Evolutionary conservation across 2,888 invertebrate genomes (phyloP).

Genomic region (Morpho helenor): DNA sequence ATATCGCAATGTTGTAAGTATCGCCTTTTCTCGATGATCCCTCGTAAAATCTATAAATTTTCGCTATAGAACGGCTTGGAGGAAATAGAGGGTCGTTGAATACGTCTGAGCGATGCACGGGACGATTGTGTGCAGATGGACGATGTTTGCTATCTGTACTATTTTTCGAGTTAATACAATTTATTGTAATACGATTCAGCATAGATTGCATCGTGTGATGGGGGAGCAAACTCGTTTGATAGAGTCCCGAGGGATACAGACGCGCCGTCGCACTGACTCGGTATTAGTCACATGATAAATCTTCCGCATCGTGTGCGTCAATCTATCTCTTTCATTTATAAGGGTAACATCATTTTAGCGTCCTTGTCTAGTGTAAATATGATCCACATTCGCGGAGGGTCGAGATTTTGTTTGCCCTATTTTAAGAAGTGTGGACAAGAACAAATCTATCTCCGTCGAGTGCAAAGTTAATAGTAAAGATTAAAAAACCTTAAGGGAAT

Average conservation of each 20-base stretch:
- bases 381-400: conserved; percentile 57
- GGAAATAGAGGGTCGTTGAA: conserved; percentile 58
- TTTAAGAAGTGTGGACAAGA: conserved; percentile 49
- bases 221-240: conserved; percentile 78
- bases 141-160: conserved; percentile 76
- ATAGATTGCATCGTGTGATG: conserved; percentile 75
- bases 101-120: conserved; percentile 46
- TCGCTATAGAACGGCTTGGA: conserved; percentile 49
- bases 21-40: conserved; percentile 68
- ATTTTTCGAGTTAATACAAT: conserved; percentile 79
- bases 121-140: conserved; percentile 76
- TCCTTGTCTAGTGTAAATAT: conserved; percentile 58
- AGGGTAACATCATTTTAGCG: conserved; percentile 45
- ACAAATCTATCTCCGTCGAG: conserved; percentile 39
- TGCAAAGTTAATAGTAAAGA: conserved; percentile 35
- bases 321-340: conserved; percentile 58
- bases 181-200: conserved; percentile 80
- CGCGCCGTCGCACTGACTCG: conserved; percentile 67
- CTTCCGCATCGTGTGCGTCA: conserved; percentile 55
- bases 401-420: conserved; percentile 55
- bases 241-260: conserved; percentile 67
- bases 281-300: conserved; percentile 79
- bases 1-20: conserved; percentile 69
- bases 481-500: conserved; percentile 2
- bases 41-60: conserved; percentile 76